Percentiles rank a stretch among this genome's conserved stretches.
These are phyloP conservation scores for Lasius platythorax DNA, from an alignment of 2,888 invertebrate species.

Conservation along the genomic window DNA sequence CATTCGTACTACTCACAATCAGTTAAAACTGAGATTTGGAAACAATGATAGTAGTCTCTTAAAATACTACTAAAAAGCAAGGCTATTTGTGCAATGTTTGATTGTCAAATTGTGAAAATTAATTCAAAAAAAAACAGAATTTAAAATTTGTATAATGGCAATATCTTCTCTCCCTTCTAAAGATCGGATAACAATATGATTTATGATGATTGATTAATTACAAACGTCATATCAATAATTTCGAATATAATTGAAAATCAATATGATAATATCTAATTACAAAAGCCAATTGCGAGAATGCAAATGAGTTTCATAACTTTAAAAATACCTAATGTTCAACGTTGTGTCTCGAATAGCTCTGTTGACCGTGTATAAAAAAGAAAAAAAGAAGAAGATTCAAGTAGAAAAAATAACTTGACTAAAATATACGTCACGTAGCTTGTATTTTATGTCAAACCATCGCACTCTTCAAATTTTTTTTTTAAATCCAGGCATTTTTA, in stretches of 20 bases:
- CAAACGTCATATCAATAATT: background rate
- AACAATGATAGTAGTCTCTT: background rate
- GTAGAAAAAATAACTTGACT: slow-evolving; percentile 21
- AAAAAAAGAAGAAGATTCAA: background rate
- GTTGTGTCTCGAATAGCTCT: background rate
- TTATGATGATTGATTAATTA: background rate
- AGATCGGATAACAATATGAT: background rate
- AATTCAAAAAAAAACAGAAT: background rate
- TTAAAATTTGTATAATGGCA: background rate
- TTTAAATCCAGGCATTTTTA: slow-evolving; percentile 1
- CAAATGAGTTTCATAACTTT: background rate
- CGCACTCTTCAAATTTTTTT: slow-evolving; percentile 19
- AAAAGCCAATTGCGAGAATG: background rate
- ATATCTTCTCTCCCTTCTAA: background rate
- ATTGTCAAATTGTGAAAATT: background rate
- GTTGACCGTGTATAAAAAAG: background rate
- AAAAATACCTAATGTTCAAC: background rate
- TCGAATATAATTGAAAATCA: background rate
- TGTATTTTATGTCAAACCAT: slow-evolving; percentile 28
- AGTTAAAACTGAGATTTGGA: background rate
- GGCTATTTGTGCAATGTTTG: background rate
- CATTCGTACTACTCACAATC: background rate
- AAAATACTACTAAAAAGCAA: background rate
- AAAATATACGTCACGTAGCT: slow-evolving; percentile 12
- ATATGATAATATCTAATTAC: background rate